A percentile compares a stretch with the other conserved stretches of the same genome.
phyloP scores from a whole-genome alignment of 1,140 invertebrate species.

The Drosophila hydei region DNA sequence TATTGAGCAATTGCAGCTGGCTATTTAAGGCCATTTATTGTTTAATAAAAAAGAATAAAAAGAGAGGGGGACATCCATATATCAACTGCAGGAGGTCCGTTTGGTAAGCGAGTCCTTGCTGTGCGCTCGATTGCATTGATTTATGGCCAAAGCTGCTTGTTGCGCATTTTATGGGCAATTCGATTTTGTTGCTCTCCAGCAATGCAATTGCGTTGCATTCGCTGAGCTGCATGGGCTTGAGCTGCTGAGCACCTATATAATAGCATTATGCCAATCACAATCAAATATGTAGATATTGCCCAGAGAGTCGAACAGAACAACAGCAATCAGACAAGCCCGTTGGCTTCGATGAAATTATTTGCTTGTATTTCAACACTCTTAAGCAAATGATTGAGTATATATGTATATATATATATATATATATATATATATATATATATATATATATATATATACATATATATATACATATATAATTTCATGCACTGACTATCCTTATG shows the following conservation, averaged over 20 bases:
- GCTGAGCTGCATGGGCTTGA: slow-evolving; percentile 33
- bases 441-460: too few relatives aligned
- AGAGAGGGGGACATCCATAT: slow-evolving; percentile 1
- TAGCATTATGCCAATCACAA: slow-evolving; percentile 42
- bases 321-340: background rate
- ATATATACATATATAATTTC: too few relatives aligned
- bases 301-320: background rate
- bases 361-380: slow-evolving; percentile 34
- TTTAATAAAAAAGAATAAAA: background rate
- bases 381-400: slow-evolving; percentile 27
- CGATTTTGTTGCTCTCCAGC: slow-evolving; percentile 5
- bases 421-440: too few relatives aligned
- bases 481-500: background rate
- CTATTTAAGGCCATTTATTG: slow-evolving; percentile 7
- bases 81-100: slow-evolving; percentile 12
- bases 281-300: slow-evolving; percentile 17
- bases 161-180: slow-evolving; percentile 16
- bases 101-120: background rate
- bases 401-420: background rate
- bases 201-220: slow-evolving; percentile 44
- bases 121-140: slow-evolving; percentile 17
- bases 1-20: background rate
- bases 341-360: slow-evolving; percentile 32
- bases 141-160: slow-evolving; percentile 20
- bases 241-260: slow-evolving; percentile 9